Evolutionary conservation across 2,797 vertebrate genomes (phyloP).

Genomic region (Euphonia xanthogaster): DNA sequence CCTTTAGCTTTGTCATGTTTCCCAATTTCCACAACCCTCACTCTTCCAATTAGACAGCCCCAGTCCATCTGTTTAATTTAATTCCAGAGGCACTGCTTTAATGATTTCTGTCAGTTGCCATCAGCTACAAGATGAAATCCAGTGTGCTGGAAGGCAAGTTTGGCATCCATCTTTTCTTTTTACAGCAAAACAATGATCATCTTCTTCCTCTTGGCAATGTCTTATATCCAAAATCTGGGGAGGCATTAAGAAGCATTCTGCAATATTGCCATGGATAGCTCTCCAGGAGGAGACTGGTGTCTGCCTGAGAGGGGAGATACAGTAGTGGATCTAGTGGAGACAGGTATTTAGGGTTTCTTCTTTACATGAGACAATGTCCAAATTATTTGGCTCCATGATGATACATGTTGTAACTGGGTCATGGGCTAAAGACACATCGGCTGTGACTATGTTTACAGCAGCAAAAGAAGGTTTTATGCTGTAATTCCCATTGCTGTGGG

Average conservation of each 20-base stretch:
- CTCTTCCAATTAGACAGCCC: not conserved
- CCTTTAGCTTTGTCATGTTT: not conserved
- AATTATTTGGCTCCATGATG: not conserved
- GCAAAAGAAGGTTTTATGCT: not conserved
- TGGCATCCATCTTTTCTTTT: not conserved
- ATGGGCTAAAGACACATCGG: not conserved
- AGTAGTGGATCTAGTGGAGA: not conserved
- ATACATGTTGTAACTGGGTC: not conserved
- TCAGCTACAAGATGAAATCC: constrained; percentile 5
- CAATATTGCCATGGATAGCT: not conserved
- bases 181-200: not conserved
- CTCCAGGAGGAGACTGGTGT: not conserved
- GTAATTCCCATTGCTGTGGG: not conserved
- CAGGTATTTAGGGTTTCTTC: not conserved
- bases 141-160: not conserved
- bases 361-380: accelerated
- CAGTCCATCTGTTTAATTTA: constrained; percentile 12
- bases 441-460: not conserved
- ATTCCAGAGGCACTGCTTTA: not conserved
- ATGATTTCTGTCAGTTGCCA: not conserved
- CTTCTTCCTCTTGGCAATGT: not conserved
- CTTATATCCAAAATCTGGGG: not conserved
- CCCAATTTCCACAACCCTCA: not conserved
- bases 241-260: not conserved
- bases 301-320: not conserved